Evolutionary conservation across 1,140 invertebrate genomes (phyloP), one percentile per base, ranked within the genome.

Genomic region (Antheraea pernyi): DNA sequence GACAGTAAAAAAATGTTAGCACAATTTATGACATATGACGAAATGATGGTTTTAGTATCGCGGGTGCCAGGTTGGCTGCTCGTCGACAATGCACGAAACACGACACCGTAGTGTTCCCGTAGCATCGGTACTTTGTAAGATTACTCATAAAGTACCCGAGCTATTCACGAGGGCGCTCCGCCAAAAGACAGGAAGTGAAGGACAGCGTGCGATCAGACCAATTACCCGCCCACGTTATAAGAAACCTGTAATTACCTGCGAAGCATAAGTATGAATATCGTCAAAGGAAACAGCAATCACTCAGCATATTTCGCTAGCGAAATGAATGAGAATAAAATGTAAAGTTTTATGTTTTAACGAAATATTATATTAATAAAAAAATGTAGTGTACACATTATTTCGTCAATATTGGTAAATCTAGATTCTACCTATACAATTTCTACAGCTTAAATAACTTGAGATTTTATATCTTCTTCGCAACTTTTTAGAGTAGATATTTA

Each of bases 211-310:
- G 86, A 89, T 87, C 83, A 75, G 83, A 81, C 87, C 83, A 91
- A 89, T 89, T 88, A 84, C 83, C 80, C 89, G 87, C 89, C 87
- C 82, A 82, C 82, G 89, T 81, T 75, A 91, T 82, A 71, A 76
- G 87, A 89, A 89, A 91, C 87, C 87, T 59, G 81, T 81, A 89
- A 91, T 89, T 91, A 89, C 18, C 82, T 85, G 89, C 88, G 88
- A 88, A 84, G 83, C 85, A 89, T 84, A 77, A 76, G 77, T 76
- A 60, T 19, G 59, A 60, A 60, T 60, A 60, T 60, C 19, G 16
- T 60, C 19, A 60, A 60, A 60, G 19, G 59, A 60, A 53, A 53
- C 16, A 53, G 13, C 13, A 53, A 53, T 53, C 46, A 53, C 13
- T 53, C 46, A 53, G 16, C 16, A 53, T 53, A 6, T 53, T 53